Evolutionary conservation across 2,113 vertebrate genomes (phyloP), one percentile per base, ranked within the genome.

Genomic region (Nanger granti): DNA sequence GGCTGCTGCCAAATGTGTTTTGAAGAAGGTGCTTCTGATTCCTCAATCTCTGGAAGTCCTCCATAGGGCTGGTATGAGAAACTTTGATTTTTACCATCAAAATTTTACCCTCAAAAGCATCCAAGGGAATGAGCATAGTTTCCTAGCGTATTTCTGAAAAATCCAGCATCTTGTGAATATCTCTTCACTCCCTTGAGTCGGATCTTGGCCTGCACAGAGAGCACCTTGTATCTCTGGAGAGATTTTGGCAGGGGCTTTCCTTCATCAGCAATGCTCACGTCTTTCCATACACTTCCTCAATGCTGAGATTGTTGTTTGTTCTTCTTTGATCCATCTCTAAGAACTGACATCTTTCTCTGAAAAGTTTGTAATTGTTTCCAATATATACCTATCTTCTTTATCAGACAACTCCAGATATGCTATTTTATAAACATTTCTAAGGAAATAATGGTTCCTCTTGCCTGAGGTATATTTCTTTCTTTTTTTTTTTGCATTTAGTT

Each of bases 391-490:
- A 59, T 41, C 76, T 66, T 87, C 11, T 89, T 94, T 91, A 94
- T 44, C 34, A 57, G 93, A 79, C 94, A 44, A 76, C 59, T 49
- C 54, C n/a, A 88, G 54, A 59, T 83, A 79, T 18, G 24, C 24
- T 88, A 49, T 57, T 91, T 96, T 86, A 97, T 13, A 96, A 95
- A 88, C 59, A 97, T 64, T 97, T 98, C 91, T 62, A 90, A 10
- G 89, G 90, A 97, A 97, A 84, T 87, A 59, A 87, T 96, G 18
- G 18, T 54, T 96, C 89, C 64, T 94, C 22, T 97, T 88, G 54
- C 93, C 26, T 1, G 26, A 93, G 88, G 85, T 88, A 76, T 54
- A 52, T 54, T 96, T 91, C 28, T 57, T 92, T 57, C 84, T 24
- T 57, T 92, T 97, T 91, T 92, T 57, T 79, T 82, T 94, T 55